These are phyloP conservation scores for Aphidius ervi DNA, from an alignment of 1,140 invertebrate genomes.

Conservation along the genomic window DNA sequence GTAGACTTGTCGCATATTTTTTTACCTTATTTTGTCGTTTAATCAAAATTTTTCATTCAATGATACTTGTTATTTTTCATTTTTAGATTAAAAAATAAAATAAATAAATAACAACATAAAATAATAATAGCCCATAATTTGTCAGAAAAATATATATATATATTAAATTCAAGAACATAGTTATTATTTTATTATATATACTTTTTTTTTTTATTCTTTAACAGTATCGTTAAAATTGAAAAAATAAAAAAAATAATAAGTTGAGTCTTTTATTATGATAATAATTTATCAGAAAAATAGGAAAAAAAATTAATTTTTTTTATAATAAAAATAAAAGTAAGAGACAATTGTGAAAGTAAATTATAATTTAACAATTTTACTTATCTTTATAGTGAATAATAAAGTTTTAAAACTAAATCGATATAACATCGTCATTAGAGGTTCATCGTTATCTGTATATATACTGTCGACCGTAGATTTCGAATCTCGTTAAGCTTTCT, in stretches of 20 bases:
- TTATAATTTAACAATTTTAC: background rate
- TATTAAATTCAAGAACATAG: too few species aligned
- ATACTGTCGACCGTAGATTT: background rate
- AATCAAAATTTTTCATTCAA: background rate
- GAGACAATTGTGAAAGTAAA: too few species aligned
- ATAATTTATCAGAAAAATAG: too few species aligned
- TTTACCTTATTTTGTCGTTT: background rate
- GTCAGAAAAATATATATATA: too few species aligned
- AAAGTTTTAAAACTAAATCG: conserved; percentile 8
- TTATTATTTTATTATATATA: too few species aligned
- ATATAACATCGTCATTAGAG: conserved; percentile 10
- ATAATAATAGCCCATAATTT: background rate
- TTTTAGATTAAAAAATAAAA: background rate
- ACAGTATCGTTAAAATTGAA: too few species aligned
- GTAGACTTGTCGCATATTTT: conserved; percentile 25
- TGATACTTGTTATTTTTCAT: background rate
- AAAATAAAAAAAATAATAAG: too few species aligned
- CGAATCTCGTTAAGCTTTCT: conserved; percentile 4
- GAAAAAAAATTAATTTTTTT: too few species aligned
- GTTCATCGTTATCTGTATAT: conserved; percentile 14
- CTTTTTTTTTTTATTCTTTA: too few species aligned
- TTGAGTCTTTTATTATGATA: too few species aligned
- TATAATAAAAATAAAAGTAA: too few species aligned
- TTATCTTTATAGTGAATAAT: background rate
- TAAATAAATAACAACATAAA: background rate